Conservation (phyloP, 2,113 vertebrate genomes). For the Poicephalus gulielmi region DNA sequence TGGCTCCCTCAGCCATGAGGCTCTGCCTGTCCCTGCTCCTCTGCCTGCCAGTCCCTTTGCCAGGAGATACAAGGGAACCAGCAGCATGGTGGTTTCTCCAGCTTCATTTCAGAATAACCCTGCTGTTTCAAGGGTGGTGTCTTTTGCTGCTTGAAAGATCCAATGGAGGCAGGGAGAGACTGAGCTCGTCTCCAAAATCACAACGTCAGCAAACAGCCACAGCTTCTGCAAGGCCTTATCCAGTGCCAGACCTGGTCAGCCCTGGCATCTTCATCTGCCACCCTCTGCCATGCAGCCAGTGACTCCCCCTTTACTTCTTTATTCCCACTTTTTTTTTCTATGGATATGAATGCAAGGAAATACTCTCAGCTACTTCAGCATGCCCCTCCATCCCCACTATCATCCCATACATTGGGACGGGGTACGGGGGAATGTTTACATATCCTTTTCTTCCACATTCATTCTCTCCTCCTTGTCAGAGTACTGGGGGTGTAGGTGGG, state of each 20-base stretch:
- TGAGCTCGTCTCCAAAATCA: background rate
- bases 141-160: background rate
- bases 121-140: background rate
- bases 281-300: fast-evolving
- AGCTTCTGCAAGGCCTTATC: background rate
- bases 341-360: background rate
- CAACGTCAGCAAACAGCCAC: background rate
- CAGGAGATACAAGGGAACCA: background rate
- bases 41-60: fast-evolving
- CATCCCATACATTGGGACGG: fast-evolving
- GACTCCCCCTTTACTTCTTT: background rate
- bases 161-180: background rate
- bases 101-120: background rate
- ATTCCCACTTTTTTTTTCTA: background rate
- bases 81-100: fast-evolving
- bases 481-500: too few relatives aligned
- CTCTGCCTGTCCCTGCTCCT: background rate
- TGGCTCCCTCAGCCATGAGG: fast-evolving
- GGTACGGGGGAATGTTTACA: background rate
- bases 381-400: background rate
- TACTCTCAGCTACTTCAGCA: background rate
- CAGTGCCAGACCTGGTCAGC: background rate
- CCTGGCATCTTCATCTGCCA: background rate
- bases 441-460: background rate
- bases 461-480: background rate